Conservation (phyloP, 2,113 vertebrate species). For the Sisor rabdophorus region DNA sequence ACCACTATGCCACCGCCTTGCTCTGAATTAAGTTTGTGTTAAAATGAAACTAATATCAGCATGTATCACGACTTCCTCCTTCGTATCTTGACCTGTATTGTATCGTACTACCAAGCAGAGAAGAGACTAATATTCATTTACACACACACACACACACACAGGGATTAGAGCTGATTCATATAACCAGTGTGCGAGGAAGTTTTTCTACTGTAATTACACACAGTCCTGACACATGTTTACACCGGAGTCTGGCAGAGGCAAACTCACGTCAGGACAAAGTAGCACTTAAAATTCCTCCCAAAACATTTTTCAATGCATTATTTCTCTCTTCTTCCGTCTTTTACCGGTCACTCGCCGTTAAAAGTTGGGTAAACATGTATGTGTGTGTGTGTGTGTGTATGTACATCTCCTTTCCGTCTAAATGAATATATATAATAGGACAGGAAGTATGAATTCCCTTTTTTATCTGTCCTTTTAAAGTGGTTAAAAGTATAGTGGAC, state of each 20-base stretch:
- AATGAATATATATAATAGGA: background rate
- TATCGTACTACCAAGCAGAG: too few species aligned
- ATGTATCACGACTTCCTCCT: too few species aligned
- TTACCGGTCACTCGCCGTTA: constrained; percentile 59
- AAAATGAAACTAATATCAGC: too few species aligned
- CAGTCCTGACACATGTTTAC: constrained; percentile 74
- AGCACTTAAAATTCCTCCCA: constrained; percentile 65
- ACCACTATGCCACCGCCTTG: too few species aligned
- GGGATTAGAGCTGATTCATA: constrained; percentile 64
- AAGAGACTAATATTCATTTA: constrained; percentile 48
- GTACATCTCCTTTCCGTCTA: background rate
- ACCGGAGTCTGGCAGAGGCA: constrained; percentile 64
- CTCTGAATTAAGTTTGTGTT: too few species aligned
- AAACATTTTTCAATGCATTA: constrained; percentile 66
- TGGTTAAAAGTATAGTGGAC: background rate
- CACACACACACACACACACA: constrained; percentile 44
- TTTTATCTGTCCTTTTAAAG: background rate
- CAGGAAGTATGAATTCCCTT: constrained; percentile 32
- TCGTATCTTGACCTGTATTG: too few species aligned
- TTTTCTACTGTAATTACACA: constrained; percentile 73
- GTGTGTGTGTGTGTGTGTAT: constrained; percentile 5
- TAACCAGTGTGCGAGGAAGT: constrained; percentile 63
- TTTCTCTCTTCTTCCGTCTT: constrained; percentile 52
- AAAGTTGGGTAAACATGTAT: constrained; percentile 48
- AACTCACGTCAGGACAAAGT: constrained; percentile 70